Base-by-base conservation (phyloP, 2,797 vertebrate species). In the Gallinago stenura region DNA sequence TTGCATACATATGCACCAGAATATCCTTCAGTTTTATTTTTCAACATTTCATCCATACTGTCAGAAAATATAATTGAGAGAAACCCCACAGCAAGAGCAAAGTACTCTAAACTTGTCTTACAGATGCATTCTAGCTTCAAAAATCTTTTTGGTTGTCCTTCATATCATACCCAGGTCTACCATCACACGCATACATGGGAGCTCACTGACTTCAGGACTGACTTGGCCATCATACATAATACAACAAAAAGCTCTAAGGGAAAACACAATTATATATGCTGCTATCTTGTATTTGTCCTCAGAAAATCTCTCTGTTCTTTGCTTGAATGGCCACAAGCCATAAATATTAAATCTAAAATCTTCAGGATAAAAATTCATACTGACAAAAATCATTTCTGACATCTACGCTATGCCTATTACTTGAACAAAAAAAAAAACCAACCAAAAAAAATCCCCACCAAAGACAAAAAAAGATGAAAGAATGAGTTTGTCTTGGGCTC, bases 301-400 rank as follows among this genome's bases (percentile, higher is more conserved):
- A 71, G 39, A 83, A 96, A 89, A 75, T 56, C 41, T 72, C 68
- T 85, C 87, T 85, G 37, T 45, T 96, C 77, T 65, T 84, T 87
- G 13, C 79, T 56, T 80, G 79, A 82, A 87, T 17, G 28, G 22
- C 73, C 83, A 78, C 45, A 70, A 62, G 66, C 65, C 41, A 78
- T 78, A 93, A 95, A 94, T 90, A 66, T 69, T 80, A 91, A 73
- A 87, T 84, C 35, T 54, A 50, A 94, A 96, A 53, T 48, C 58
- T 69, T 50, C 10, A 48, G 39, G 48, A 58, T 54, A 89, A 87
- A 80, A 88, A 33, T 12, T 58, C 3, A 2, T 10, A 13, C 9
- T 51, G 46, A 66, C 25, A 70, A 7, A 8, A 8, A 37, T 73
- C 0, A 57, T 71, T 77, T 66, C 89, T 73, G 51, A 77, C n/a